Base-by-base conservation (phyloP, 2,888 invertebrate genomes). In the Oscheius onirici region DNA sequence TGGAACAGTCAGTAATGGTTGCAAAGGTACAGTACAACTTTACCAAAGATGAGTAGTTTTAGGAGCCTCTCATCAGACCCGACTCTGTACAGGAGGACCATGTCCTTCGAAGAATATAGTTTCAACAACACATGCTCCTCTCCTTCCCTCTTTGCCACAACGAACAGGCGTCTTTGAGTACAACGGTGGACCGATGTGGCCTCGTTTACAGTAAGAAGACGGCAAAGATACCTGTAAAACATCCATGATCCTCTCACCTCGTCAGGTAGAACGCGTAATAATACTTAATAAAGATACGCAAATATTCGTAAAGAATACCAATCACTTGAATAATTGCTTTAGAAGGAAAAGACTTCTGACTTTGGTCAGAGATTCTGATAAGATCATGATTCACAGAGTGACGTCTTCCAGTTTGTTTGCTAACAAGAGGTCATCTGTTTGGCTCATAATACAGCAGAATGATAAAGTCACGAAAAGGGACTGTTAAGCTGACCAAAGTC, bases 51-150 rank as follows among this genome's bases (percentile, higher is more conserved):
- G n/a, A n/a, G n/a, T n/a, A n/a, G n/a, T n/a, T 8, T 57, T 34
- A 58, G 58, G 58, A 15, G n/a, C 41, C n/a, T 55, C 67, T 13
- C 55, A 68, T 43, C 54, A 68, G 43, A 20, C 55, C 15, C 20
- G 67, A 5, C 17, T 26, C 13, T 68, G 67, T 43, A 17, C 54
- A n/a, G 67, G 67, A 20, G 67, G 67, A 22, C 20, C n/a, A 11
- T 68, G 67, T 54, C 55, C 67, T 15, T 52, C 49, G 20, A 41
- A 24, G 10, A 5, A n/a, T 17, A 28, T 11, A 10, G 34, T 34
- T 13, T 15, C 20, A 34, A 34, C 17, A 49, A 17, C 49, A 0
- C 17, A 49, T 2, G 49, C 49, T 10, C 49, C 49, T 3, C 49
- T 10, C n/a, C 58, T 22, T 17, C n/a, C 5, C 3, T 17, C 46